A percentile compares a stretch with the other conserved stretches of the same genome.
phyloP scores from a whole-genome alignment of 2,113 vertebrate genomes.

The Indri indri region DNA sequence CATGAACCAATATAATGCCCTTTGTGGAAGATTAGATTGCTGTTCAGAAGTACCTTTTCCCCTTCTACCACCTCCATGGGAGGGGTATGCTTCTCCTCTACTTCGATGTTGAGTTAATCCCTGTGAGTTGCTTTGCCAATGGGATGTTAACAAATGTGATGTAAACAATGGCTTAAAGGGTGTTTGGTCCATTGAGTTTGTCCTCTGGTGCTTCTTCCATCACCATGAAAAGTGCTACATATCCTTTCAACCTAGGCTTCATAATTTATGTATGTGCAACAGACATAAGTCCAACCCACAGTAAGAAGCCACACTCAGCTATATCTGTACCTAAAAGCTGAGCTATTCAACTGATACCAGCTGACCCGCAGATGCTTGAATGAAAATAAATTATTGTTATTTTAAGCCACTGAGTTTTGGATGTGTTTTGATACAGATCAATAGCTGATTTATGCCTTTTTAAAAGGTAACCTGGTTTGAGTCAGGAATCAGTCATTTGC shows the following conservation, averaged over 20 bases:
- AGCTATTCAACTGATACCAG: not conserved
- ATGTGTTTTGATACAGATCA: not conserved
- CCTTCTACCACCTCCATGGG: not conserved
- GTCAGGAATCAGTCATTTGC: not conserved
- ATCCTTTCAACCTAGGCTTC: not conserved
- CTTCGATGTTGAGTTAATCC: not conserved
- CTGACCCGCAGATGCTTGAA: not conserved
- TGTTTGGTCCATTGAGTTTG: not conserved
- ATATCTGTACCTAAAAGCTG: not conserved
- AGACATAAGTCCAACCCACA: not conserved
- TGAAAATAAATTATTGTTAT: slow-evolving; percentile 14
- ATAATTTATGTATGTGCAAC: not conserved
- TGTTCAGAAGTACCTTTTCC: not conserved
- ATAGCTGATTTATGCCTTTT: not conserved
- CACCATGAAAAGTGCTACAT: not conserved
- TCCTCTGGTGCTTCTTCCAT: not conserved
- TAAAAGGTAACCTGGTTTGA: not conserved
- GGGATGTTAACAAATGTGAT: not conserved
- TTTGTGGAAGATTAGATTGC: not conserved
- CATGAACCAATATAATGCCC: not conserved
- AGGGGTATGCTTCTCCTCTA: not conserved
- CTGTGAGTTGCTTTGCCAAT: not conserved
- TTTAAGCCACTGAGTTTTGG: not conserved
- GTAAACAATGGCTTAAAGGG: not conserved
- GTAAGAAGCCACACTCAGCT: not conserved